These are phyloP conservation scores for Eupithecia inturbata DNA, from an alignment of 2,888 invertebrate species.

Conservation along the genomic window DNA sequence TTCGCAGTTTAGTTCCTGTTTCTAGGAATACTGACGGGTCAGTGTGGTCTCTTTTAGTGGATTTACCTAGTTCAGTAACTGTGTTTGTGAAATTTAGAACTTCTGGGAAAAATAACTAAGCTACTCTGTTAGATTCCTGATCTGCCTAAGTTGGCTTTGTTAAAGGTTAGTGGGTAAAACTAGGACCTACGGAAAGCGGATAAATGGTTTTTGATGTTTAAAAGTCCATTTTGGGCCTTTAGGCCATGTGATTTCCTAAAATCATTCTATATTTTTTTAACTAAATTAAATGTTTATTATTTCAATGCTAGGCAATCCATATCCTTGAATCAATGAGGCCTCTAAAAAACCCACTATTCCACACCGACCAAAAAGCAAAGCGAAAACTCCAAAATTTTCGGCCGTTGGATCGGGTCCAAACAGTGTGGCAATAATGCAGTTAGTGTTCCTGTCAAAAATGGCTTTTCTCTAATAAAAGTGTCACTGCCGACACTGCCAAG, in stretches of 20 bases:
- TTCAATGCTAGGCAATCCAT: background rate
- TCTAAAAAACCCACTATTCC: background rate
- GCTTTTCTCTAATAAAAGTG: slow-evolving; percentile 53
- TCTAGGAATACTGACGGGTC: slow-evolving; percentile 9
- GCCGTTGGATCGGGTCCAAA: slow-evolving; percentile 60
- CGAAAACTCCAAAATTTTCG: slow-evolving; percentile 47
- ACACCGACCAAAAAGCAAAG: slow-evolving; percentile 8
- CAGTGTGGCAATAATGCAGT: slow-evolving; percentile 66
- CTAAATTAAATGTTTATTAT: background rate
- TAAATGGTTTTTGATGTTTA: background rate
- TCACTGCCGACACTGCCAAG: slow-evolving; percentile 41
- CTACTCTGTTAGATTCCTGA: background rate
- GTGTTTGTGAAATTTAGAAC: slow-evolving; percentile 3
- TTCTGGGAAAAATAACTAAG: background rate
- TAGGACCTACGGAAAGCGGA: background rate
- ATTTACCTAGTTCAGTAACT: background rate
- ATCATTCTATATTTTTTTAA: no score
- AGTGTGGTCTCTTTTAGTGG: slow-evolving; percentile 12
- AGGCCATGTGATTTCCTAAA: background rate
- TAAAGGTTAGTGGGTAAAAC: background rate
- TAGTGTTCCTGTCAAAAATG: slow-evolving; percentile 62
- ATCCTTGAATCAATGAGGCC: background rate
- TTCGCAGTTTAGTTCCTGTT: slow-evolving; percentile 7
- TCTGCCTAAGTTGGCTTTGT: background rate
- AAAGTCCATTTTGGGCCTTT: background rate